Evolutionary conservation across 1,140 invertebrate genomes (phyloP).

Genomic region (Drosophila quadrilineata): DNA sequence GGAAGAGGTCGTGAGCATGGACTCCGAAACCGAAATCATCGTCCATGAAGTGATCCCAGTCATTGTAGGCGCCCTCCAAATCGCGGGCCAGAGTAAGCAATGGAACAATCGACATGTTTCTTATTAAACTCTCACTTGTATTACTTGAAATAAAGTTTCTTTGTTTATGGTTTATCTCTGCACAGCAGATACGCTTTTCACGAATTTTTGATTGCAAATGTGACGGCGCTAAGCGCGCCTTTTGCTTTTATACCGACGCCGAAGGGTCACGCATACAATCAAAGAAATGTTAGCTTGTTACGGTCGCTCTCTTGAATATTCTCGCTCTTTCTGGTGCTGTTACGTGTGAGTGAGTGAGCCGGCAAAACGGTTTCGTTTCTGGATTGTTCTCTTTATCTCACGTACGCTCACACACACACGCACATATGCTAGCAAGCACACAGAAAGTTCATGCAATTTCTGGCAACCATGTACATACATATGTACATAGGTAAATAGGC

Average conservation of each 20-base stretch:
- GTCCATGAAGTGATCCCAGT: conserved; percentile 58
- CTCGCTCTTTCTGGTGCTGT: conserved; percentile 51
- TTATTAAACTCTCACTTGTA: conserved; percentile 3
- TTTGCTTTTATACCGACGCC: conserved; percentile 61
- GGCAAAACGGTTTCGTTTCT: conserved; percentile 17
- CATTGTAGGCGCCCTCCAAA: conserved; percentile 46
- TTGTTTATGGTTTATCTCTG: neutral
- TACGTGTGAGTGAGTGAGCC: conserved; percentile 11
- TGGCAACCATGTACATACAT: conserved; percentile 20
- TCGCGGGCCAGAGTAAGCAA: conserved; percentile 68
- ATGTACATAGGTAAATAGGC: neutral
- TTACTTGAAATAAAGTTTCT: conserved; percentile 7
- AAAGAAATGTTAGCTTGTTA: conserved; percentile 15
- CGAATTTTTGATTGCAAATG: conserved; percentile 23
- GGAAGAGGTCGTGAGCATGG: conserved; percentile 68
- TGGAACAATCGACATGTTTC: conserved; percentile 76
- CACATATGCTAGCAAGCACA: neutral
- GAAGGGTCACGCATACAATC: conserved; percentile 22
- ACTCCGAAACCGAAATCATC: conserved; percentile 78
- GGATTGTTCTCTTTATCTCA: conserved; percentile 4
- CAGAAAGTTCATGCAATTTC: conserved; percentile 51
- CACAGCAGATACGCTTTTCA: conserved; percentile 1
- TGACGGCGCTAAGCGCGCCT: neutral
- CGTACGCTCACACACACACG: neutral
- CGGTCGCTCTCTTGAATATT: conserved; percentile 36